A percentile compares a stretch with the other conserved stretches of the same genome.
These are phyloP conservation scores for Ancistrus triradiatus DNA, from an alignment of 2,113 vertebrate species.

Conservation along the genomic window DNA sequence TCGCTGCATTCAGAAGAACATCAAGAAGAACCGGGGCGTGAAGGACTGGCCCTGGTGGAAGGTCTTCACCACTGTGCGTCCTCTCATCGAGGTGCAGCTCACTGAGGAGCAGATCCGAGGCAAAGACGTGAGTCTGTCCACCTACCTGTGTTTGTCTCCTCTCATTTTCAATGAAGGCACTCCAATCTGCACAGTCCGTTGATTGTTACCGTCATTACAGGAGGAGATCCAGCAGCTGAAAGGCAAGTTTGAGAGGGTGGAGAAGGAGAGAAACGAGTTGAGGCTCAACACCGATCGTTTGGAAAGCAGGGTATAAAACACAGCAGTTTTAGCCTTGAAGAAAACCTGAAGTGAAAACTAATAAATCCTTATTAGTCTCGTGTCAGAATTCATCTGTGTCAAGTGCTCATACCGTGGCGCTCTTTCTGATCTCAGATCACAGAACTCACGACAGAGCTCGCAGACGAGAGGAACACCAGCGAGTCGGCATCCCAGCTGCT, in stretches of 20 bases:
- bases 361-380: too few species aligned
- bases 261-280: conserved; percentile 92
- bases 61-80: conserved; percentile 86
- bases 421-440: conserved; percentile 73
- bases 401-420: too few species aligned
- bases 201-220: conserved; percentile 57
- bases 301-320: conserved; percentile 81
- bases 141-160: too few species aligned
- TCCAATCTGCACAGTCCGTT: conserved; percentile 1
- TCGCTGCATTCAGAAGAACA: conserved; percentile 97
- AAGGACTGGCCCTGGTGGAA: conserved; percentile 97
- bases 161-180: not conserved
- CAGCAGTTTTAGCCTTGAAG: too few species aligned
- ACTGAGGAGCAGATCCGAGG: conserved; percentile 91
- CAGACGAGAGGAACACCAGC: conserved; percentile 90
- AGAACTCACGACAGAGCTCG: conserved; percentile 87
- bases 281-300: conserved; percentile 86
- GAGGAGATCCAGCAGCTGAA: conserved; percentile 93
- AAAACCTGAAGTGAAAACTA: too few species aligned
- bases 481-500: conserved; percentile 94
- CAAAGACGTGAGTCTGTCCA: conserved; percentile 78
- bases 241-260: conserved; percentile 84
- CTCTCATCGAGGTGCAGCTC: conserved; percentile 91
- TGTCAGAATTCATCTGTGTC: too few species aligned
- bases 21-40: conserved; percentile 92